phyloP scores from a whole-genome alignment of 2,888 invertebrate genomes.

The Myathropa florea region DNA sequence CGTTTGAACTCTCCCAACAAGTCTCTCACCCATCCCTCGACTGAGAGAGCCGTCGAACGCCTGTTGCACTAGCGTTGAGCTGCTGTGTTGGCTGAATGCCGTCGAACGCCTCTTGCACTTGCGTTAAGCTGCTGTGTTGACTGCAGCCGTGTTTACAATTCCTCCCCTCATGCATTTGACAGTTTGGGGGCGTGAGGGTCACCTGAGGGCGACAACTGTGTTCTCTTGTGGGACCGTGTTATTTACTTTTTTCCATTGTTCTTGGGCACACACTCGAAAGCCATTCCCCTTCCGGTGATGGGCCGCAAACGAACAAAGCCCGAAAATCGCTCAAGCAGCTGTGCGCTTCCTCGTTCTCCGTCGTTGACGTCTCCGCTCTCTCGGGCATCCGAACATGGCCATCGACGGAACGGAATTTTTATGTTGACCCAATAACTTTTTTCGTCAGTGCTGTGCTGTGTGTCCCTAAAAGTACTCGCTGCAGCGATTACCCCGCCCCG shows the following conservation, averaged over 20 bases:
- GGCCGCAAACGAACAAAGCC: neutral
- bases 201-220: conserved; percentile 50
- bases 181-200: conserved; percentile 14
- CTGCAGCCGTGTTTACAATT: conserved; percentile 4
- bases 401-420: conserved; percentile 17
- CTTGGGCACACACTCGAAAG: conserved; percentile 11
- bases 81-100: conserved; percentile 23
- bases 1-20: conserved; percentile 25
- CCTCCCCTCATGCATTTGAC: no score
- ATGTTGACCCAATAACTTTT: conserved; percentile 62
- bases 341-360: neutral
- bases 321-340: conserved; percentile 58
- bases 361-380: neutral
- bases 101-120: conserved; percentile 25
- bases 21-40: no score
- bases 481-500: conserved; percentile 1
- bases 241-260: conserved; percentile 31
- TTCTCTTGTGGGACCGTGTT: conserved; percentile 27
- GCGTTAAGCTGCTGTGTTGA: conserved; percentile 26
- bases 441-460: conserved; percentile 40
- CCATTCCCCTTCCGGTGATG: conserved; percentile 34
- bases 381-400: conserved; percentile 36
- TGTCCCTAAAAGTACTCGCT: neutral
- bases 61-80: neutral
- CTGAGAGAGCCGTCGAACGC: no score